These are phyloP conservation scores for Sapajus apella DNA, from an alignment of 2,113 vertebrate genomes.

Conservation along the genomic window DNA sequence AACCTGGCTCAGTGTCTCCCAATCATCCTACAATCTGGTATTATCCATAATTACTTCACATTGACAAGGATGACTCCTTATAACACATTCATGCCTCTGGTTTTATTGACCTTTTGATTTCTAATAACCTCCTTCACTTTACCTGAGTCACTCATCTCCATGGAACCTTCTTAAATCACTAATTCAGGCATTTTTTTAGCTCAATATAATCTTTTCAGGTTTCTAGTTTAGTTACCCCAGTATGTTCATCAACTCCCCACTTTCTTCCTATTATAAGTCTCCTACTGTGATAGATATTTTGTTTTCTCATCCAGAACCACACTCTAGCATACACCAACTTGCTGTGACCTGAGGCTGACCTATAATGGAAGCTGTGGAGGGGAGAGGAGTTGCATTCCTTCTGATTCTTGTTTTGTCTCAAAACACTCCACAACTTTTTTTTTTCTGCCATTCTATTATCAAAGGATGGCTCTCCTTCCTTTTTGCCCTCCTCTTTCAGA, in stretches of 20 bases:
- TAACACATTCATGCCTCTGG: not conserved
- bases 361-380: too few species aligned
- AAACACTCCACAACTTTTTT: not conserved
- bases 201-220: too few species aligned
- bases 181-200: not conserved
- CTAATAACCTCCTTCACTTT: not conserved
- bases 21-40: not conserved
- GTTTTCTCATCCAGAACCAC: not conserved
- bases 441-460: not conserved
- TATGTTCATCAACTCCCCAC: not conserved
- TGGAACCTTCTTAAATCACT: not conserved
- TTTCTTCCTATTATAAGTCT: not conserved
- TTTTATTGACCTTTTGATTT: not conserved
- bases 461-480: not conserved
- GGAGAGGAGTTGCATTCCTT: not conserved
- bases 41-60: not conserved
- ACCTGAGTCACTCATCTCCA: not conserved
- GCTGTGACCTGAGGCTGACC: not conserved
- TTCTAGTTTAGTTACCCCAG: not conserved
- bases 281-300: not conserved
- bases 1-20: not conserved
- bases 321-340: not conserved
- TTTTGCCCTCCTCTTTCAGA: not conserved
- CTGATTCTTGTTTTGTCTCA: not conserved
- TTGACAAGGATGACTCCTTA: not conserved